phyloP scores from a whole-genome alignment of 2,113 vertebrate species.

The Phrynosoma blainvillii region DNA sequence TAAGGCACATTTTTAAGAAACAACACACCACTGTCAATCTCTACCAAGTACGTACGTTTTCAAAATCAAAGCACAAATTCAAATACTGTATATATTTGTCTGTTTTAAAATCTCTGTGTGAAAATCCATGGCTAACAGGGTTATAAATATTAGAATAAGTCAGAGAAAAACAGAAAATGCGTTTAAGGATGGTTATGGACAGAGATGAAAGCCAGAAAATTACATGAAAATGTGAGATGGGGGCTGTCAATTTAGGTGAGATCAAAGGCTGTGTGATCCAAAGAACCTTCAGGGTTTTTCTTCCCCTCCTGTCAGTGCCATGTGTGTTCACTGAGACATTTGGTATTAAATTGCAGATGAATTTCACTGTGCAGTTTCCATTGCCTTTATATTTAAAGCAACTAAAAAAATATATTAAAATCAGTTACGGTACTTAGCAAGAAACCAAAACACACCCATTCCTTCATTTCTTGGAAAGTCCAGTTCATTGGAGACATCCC shows the following conservation, averaged over 20 bases:
- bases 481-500: no score
- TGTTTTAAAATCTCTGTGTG: neutral
- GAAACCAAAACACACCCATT: neutral
- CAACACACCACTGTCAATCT: neutral
- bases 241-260: neutral
- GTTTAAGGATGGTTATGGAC: neutral
- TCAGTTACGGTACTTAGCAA: no score
- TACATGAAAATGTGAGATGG: neutral
- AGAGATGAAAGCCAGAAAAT: neutral
- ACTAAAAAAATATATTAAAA: neutral
- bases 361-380: neutral
- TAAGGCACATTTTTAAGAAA: neutral
- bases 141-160: constrained; percentile 8
- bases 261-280: neutral
- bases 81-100: neutral
- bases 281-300: neutral
- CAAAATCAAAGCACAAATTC: neutral
- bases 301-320: no score
- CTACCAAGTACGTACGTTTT: neutral
- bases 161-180: neutral
- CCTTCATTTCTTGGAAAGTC: neutral
- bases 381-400: neutral
- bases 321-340: neutral
- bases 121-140: neutral
- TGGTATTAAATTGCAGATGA: constrained; percentile 3